phyloP scores from a whole-genome alignment of 1,140 invertebrate genomes.

The Lucilia sericata region DNA sequence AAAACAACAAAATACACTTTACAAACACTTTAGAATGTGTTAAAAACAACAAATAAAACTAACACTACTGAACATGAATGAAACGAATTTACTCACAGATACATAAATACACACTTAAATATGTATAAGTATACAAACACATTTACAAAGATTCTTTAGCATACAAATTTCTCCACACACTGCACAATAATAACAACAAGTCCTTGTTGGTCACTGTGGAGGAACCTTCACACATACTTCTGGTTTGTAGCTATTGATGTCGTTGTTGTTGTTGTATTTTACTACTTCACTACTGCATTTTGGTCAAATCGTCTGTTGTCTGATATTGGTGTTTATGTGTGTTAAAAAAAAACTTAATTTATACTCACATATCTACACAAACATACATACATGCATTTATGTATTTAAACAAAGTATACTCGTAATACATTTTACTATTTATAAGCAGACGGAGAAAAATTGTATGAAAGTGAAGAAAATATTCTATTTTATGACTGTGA shows the following conservation, averaged over 20 bases:
- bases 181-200: neutral
- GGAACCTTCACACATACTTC: neutral
- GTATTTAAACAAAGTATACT: neutral
- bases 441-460: neutral
- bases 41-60: neutral
- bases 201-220: neutral
- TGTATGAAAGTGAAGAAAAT: neutral
- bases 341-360: neutral
- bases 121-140: neutral
- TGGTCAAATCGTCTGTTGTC: slow-evolving; percentile 39
- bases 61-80: neutral
- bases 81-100: neutral
- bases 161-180: neutral
- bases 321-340: slow-evolving; percentile 36
- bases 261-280: slow-evolving; percentile 2
- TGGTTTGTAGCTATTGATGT: neutral
- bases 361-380: neutral
- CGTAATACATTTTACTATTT: slow-evolving; percentile 12
- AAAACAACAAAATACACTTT: neutral
- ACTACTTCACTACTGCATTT: slow-evolving; percentile 24
- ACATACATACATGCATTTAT: too few relatives aligned
- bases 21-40: neutral
- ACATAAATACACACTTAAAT: too few relatives aligned
- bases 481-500: slow-evolving; percentile 30
- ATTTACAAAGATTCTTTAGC: neutral